Percentiles rank a stretch among this genome's conserved stretches.
phyloP scores from a whole-genome alignment of 2,113 vertebrate species.

The Neotoma lepida region DNA sequence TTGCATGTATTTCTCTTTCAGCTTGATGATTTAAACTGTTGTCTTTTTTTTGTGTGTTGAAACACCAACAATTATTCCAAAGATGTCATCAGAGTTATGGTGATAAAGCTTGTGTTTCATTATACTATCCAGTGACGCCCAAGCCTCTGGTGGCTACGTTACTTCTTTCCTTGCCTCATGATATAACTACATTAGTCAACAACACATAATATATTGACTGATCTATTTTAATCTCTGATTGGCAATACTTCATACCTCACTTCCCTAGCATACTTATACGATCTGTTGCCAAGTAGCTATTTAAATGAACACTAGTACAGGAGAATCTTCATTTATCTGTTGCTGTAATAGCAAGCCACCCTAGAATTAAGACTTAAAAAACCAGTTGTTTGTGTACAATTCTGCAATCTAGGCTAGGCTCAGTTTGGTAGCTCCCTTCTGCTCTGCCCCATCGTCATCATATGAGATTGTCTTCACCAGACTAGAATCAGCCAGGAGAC shows the following conservation, averaged over 20 bases:
- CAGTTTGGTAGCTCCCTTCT: not conserved
- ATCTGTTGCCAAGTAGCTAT: not conserved
- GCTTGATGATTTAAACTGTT: not conserved
- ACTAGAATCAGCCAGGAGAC: not conserved
- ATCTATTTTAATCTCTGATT: not conserved
- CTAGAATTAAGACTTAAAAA: not conserved
- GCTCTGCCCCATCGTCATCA: not conserved
- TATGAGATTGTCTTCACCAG: not conserved
- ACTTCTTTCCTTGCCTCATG: slow-evolving; percentile 8
- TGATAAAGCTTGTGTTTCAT: not conserved
- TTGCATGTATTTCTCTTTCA: slow-evolving; percentile 64
- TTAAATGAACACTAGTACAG: not conserved
- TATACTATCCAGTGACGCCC: not conserved
- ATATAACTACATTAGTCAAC: slow-evolving; percentile 20
- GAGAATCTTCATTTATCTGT: not conserved
- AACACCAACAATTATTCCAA: not conserved
- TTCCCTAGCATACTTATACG: not conserved
- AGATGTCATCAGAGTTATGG: not conserved
- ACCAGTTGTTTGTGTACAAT: not conserved
- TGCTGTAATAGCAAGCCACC: not conserved
- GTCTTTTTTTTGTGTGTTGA: not conserved
- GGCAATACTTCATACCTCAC: not conserved
- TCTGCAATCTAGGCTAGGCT: not conserved
- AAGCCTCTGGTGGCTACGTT: not conserved
- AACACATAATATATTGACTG: not conserved